phyloP scores from a whole-genome alignment of 2,888 invertebrate genomes.

The Lypha dubia region DNA sequence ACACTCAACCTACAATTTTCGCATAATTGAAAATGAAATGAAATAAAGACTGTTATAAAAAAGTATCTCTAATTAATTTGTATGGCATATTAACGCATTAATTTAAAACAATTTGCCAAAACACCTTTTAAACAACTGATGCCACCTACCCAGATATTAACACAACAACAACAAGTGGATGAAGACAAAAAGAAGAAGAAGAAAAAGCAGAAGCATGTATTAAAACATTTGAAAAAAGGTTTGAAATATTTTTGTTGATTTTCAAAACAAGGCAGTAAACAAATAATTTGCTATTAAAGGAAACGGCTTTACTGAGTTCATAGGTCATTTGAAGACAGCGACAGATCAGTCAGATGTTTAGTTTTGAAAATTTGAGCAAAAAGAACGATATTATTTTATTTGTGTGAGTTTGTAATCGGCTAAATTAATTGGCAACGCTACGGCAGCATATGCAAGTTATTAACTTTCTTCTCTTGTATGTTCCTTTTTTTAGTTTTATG shows the following conservation, averaged over 20 bases:
- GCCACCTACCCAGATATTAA: slow-evolving; percentile 40
- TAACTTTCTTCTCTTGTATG: not conserved
- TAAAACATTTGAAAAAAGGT: not conserved
- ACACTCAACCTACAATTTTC: slow-evolving; percentile 48
- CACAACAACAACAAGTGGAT: slow-evolving; percentile 4
- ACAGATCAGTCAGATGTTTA: not conserved
- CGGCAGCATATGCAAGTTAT: slow-evolving; percentile 53
- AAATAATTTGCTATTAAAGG: not conserved
- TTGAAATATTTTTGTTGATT: not conserved
- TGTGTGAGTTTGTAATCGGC: slow-evolving; percentile 28
- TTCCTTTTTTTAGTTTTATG: slow-evolving; percentile 16
- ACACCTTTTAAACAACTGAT: slow-evolving; percentile 54
- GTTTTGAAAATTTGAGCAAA: not conserved
- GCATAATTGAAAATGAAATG: slow-evolving; percentile 41
- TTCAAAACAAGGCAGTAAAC: not conserved
- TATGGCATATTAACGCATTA: slow-evolving; percentile 68
- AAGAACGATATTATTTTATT: too few species aligned
- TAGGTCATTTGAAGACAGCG: not conserved
- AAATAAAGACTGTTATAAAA: too few species aligned
- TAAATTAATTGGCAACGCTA: slow-evolving; percentile 69
- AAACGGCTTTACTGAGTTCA: not conserved
- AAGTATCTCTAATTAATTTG: slow-evolving; percentile 70
- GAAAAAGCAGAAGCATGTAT: not conserved
- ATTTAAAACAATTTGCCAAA: slow-evolving; percentile 67
- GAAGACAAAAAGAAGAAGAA: slow-evolving; percentile 1